Percentiles rank a stretch among this genome's conserved stretches.
Conservation (phyloP, 2,113 vertebrate species). For the Phalacrocorax aristotelis region DNA sequence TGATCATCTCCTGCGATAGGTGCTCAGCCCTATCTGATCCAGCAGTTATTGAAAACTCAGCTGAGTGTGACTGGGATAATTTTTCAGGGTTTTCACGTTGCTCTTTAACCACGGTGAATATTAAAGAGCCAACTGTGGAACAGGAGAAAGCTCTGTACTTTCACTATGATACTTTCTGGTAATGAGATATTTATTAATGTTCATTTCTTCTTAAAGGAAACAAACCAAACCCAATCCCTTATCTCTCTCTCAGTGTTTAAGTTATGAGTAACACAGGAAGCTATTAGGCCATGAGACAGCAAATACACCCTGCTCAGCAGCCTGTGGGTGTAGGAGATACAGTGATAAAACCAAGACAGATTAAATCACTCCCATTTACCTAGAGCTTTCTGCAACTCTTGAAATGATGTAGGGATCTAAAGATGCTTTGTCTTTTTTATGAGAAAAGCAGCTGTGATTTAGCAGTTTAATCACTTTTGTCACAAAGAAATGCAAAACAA, state of each 20-base stretch:
- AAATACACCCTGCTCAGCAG: slow-evolving; percentile 48
- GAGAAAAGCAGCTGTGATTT: slow-evolving; percentile 62
- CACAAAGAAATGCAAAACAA: slow-evolving; percentile 60
- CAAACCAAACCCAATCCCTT: slow-evolving; percentile 57
- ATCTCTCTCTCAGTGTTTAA: slow-evolving; percentile 50
- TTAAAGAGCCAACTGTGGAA: slow-evolving; percentile 26
- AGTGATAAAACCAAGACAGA: slow-evolving; percentile 52
- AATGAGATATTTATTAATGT: slow-evolving; percentile 64
- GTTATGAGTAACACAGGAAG: slow-evolving; percentile 69
- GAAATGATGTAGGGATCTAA: slow-evolving; percentile 45
- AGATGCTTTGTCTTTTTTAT: slow-evolving; percentile 53
- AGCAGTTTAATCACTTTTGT: slow-evolving; percentile 63
- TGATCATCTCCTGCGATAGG: neutral
- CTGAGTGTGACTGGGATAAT: slow-evolving; percentile 11
- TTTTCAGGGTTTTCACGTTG: slow-evolving; percentile 32
- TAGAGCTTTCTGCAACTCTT: slow-evolving; percentile 45
- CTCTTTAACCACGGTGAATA: slow-evolving; percentile 11
- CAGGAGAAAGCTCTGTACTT: slow-evolving; percentile 57
- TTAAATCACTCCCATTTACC: slow-evolving; percentile 60
- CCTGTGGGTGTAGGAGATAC: slow-evolving; percentile 51
- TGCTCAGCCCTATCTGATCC: slow-evolving; percentile 26
- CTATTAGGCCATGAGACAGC: slow-evolving; percentile 65
- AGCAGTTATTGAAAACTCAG: slow-evolving; percentile 55
- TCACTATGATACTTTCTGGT: slow-evolving; percentile 61
- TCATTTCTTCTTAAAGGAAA: slow-evolving; percentile 64